Base-by-base conservation (phyloP, 2,797 vertebrate species). In the Molossus molossus region DNA sequence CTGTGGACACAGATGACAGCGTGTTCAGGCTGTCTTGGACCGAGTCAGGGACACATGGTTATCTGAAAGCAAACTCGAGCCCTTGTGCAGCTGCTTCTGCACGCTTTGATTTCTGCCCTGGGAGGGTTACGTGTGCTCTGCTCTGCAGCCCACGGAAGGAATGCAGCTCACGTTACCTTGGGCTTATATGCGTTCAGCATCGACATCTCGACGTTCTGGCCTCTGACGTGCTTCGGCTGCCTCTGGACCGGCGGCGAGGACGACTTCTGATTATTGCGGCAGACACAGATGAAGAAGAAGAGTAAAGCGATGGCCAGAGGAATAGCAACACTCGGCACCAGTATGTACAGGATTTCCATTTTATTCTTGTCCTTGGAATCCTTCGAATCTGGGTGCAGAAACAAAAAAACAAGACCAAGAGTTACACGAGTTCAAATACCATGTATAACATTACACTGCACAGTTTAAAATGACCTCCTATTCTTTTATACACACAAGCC, bases 191-290 rank as follows among this genome's bases (percentile, higher is more conserved):
- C 98, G 0, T 98, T 99, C 95, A 99, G 99, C 99, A 99, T 99
- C 3, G 99, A 99, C 99, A 99, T 99, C 99, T 99, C 99, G 3
- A 99, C 99, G 0, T 99, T 99, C 90, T 99, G 99, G 0, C 99
- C 99, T 11, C 99, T 98, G 12, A 99, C 99, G 0, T 99, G 99
- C 65, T 99, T 99, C 0, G 99, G 99, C 91, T 99, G 99, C 21
- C 99, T 98, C 17, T 99, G 99, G 0, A 98, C 98, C 0, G 99
- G 99, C 0, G 99, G 99, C 3, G 99, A 99, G 0, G 99, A 98
- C 0, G 99, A 98, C 98, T 99, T 99, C 98, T 99, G 99, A 96
- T 99, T 99, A 98, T 99, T 99, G n/a, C 99, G 99, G 95, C 99
- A 99, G 94, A 99, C 99, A 11, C 99, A 99, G 92, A 99, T 99